Conservation (phyloP, 2,113 vertebrate species). For the Serilophus lunatus region DNA sequence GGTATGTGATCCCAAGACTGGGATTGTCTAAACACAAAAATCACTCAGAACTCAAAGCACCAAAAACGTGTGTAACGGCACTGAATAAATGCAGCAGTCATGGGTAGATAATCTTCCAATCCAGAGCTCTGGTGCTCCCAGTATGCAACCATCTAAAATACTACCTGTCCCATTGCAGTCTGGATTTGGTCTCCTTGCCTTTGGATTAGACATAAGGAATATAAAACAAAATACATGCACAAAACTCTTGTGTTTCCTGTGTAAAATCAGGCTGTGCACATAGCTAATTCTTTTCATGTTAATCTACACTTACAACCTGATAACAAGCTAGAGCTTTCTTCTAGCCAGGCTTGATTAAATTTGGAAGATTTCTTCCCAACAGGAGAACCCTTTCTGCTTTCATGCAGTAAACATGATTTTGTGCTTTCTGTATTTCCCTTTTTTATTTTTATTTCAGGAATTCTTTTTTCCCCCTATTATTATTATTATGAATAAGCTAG, state of each 20-base stretch:
- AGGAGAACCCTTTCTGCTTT: slow-evolving; percentile 56
- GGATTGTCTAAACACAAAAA: slow-evolving; percentile 22
- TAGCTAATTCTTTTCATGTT: slow-evolving; percentile 67
- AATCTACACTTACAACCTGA: slow-evolving; percentile 67
- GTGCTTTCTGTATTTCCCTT: slow-evolving; percentile 44
- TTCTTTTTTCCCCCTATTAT: not conserved
- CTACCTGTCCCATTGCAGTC: slow-evolving; percentile 1
- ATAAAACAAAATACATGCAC: slow-evolving; percentile 43
- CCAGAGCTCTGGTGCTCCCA: not conserved
- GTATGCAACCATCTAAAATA: not conserved
- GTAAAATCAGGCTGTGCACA: slow-evolving; percentile 47
- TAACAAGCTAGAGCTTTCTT: slow-evolving; percentile 66
- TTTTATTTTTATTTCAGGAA: slow-evolving; percentile 48
- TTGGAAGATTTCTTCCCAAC: slow-evolving; percentile 63
- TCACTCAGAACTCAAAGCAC: slow-evolving; percentile 13
- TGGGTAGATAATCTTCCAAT: not conserved
- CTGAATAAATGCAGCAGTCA: not conserved
- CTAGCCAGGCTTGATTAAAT: slow-evolving; percentile 65
- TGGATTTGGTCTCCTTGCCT: slow-evolving; percentile 35
- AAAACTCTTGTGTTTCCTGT: slow-evolving; percentile 40
- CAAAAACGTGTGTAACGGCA: not conserved
- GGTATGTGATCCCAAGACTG: not conserved
- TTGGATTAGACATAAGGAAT: slow-evolving; percentile 40
- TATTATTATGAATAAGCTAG: slow-evolving; percentile 66
- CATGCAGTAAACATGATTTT: slow-evolving; percentile 65